Evolutionary conservation across 2,113 vertebrate species (phyloP).

Genomic region (Phycodurus eques): DNA sequence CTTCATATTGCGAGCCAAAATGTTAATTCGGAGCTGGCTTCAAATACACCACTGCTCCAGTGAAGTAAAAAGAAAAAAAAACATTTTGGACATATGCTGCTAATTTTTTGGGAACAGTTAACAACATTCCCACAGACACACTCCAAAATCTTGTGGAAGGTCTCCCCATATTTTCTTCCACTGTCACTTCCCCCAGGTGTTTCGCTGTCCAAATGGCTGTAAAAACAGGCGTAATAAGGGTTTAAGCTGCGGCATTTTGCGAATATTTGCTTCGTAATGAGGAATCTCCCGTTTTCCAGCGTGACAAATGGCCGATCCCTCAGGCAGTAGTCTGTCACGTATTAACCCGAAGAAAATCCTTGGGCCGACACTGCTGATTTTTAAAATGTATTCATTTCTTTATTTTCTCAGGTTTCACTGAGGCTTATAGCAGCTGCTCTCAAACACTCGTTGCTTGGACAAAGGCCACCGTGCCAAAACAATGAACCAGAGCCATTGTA

Average conservation of each 20-base stretch:
- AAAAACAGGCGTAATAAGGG: not conserved
- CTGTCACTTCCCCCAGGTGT: not conserved
- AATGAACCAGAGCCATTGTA: constrained; percentile 53
- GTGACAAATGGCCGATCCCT: constrained; percentile 2
- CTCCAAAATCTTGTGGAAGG: not conserved
- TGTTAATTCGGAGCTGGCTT: no score
- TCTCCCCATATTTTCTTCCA: not conserved
- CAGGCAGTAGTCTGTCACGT: not conserved
- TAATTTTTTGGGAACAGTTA: not conserved
- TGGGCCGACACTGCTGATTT: constrained; percentile 11
- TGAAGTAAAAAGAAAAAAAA: no score
- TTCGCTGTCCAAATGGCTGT: not conserved
- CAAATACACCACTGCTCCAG: no score
- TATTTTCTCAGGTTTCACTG: not conserved
- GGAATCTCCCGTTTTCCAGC: not conserved
- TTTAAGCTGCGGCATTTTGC: not conserved
- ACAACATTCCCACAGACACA: not conserved
- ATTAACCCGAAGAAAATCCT: constrained; percentile 29
- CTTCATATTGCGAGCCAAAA: no score
- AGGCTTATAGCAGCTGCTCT: constrained; percentile 57
- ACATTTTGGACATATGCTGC: not conserved
- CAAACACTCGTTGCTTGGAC: constrained; percentile 51
- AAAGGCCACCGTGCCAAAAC: constrained; percentile 62
- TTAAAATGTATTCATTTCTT: not conserved
- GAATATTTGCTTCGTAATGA: not conserved